Conservation (phyloP, 92 coral and sea anemone species). For the Scolanthus callimorphus region DNA sequence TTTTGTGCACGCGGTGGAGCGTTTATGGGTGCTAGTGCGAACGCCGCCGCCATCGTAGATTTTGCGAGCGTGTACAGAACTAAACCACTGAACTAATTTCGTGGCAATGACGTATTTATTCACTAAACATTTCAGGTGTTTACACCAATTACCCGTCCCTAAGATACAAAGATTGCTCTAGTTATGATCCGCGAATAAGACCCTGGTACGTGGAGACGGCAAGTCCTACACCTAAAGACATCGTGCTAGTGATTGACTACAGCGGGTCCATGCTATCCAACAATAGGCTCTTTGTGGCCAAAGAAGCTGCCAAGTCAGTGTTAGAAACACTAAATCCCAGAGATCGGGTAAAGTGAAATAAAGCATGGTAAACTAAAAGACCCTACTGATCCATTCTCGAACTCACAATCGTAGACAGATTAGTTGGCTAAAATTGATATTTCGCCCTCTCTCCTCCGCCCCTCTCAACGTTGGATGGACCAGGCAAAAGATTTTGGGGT, state of each 20-base stretch:
- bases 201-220: conserved; percentile 41
- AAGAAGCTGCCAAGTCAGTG: conserved; percentile 12
- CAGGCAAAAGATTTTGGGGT: background rate
- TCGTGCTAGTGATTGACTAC: conserved; percentile 16
- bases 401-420: background rate
- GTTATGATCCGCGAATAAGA: conserved; percentile 41
- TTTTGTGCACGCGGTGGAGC: no score
- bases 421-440: no score
- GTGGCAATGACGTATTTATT: no score
- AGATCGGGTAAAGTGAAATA: conserved; percentile 18
- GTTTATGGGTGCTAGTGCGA: no score
- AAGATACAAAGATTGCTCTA: conserved; percentile 3
- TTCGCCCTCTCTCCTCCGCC: no score
- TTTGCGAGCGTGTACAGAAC: no score
- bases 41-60: no score
- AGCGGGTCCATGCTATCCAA: conserved; percentile 12
- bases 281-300: conserved; percentile 1
- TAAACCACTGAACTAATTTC: no score
- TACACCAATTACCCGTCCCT: conserved; percentile 26
- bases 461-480: no score
- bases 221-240: conserved; percentile 6
- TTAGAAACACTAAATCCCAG: conserved; percentile 17
- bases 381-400: background rate
- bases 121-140: no score
- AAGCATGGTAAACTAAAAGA: background rate